Evolutionary conservation across 2,113 vertebrate species (phyloP).

Genomic region (Odocoileus virginianus): DNA sequence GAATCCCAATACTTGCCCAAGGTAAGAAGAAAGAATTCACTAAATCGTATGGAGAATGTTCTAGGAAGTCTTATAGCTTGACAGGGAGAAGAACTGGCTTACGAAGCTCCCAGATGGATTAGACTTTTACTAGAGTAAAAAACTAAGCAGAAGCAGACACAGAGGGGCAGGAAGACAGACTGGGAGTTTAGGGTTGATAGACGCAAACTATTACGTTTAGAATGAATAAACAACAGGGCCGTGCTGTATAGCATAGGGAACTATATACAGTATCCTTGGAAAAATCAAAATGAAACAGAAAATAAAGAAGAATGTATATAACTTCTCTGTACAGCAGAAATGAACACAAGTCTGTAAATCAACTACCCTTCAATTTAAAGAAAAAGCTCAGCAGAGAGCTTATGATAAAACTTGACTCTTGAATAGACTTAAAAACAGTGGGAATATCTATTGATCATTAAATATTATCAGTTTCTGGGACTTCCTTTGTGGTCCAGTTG

Average conservation of each 20-base stretch:
- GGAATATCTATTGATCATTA: neutral
- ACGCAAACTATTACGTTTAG: neutral
- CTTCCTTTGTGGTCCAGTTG: neutral
- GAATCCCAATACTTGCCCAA: neutral
- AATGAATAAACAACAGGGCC: neutral
- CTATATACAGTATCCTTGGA: neutral
- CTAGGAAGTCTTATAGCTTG: neutral
- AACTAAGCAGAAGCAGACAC: neutral
- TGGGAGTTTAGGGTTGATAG: neutral
- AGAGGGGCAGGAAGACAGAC: neutral
- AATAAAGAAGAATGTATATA: neutral
- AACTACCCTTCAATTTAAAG: neutral
- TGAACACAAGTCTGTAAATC: neutral
- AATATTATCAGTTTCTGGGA: neutral
- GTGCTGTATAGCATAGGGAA: neutral
- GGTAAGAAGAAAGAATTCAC: neutral
- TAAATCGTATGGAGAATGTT: neutral
- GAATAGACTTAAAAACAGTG: neutral
- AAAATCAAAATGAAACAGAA: neutral
- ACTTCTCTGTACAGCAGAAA: neutral
- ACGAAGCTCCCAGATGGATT: neutral
- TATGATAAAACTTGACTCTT: neutral
- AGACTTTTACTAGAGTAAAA: neutral
- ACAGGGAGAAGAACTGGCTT: neutral
- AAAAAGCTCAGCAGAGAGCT: neutral